phyloP scores from a whole-genome alignment of 2,113 vertebrate genomes.

The Malurus alboscapulatus region DNA sequence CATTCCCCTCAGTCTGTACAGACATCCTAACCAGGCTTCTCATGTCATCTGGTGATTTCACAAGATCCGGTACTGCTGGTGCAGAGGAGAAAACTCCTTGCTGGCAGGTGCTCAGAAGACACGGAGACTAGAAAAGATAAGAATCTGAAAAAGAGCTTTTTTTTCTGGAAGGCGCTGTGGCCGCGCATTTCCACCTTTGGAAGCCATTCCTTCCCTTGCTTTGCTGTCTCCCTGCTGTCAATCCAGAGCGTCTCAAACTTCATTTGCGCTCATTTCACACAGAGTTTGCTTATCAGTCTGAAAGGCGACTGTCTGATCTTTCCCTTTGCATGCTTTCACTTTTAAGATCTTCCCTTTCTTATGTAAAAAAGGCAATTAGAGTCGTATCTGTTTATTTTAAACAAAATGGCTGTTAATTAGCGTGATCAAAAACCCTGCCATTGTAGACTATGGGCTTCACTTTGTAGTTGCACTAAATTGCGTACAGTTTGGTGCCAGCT shows the following conservation, averaged over 20 bases:
- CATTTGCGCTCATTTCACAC: constrained; percentile 67
- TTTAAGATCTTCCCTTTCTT: constrained; percentile 99
- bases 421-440: constrained; percentile 94
- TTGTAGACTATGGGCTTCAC: constrained; percentile 87
- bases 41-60: neutral
- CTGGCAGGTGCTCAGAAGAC: neutral
- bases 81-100: neutral
- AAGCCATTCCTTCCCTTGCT: neutral
- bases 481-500: constrained; percentile 88
- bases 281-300: constrained; percentile 73
- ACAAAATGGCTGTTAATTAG: constrained; percentile 99
- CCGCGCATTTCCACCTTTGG: neutral
- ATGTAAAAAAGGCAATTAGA: constrained; percentile 99
- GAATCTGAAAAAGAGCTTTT: neutral
- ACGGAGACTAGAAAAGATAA: neutral
- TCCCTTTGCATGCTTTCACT: constrained; percentile 86
- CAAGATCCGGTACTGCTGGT: accelerated
- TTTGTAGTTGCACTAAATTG: constrained; percentile 93
- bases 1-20: neutral
- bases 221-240: constrained; percentile 40
- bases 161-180: neutral
- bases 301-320: constrained; percentile 86
- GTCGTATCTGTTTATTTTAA: constrained; percentile 99
- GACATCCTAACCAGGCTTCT: neutral
- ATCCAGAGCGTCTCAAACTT: constrained; percentile 53